phyloP scores from a whole-genome alignment of 1,140 invertebrate species.

The Rhopalosiphum padi region DNA sequence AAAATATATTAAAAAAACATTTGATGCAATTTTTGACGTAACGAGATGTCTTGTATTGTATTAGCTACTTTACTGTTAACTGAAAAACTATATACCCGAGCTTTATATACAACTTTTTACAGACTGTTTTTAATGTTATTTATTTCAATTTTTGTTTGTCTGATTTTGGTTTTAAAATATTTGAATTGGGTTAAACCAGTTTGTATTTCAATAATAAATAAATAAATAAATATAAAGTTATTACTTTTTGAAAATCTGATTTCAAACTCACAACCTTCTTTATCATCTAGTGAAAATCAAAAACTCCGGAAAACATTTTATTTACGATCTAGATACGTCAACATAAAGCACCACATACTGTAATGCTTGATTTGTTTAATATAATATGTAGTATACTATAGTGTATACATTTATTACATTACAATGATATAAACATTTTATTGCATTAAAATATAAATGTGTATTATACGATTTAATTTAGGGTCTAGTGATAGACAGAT shows the following conservation, averaged over 20 bases:
- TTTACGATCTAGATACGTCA: background rate
- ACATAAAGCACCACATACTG: background rate
- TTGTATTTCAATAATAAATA: background rate
- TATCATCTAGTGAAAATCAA: too few species aligned
- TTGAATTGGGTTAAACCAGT: background rate
- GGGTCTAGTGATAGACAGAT: slow-evolving; percentile 65
- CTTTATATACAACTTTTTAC: background rate
- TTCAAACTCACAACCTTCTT: background rate
- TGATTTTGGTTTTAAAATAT: background rate
- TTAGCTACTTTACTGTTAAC: background rate
- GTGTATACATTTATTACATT: background rate
- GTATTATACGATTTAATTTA: slow-evolving; percentile 61
- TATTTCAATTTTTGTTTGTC: background rate
- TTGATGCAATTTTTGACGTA: background rate
- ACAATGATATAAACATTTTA: background rate
- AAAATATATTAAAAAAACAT: background rate
- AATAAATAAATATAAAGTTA: background rate
- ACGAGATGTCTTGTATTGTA: background rate
- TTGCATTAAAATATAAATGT: background rate
- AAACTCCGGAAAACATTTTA: background rate
- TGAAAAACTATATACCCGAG: background rate
- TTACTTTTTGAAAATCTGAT: background rate
- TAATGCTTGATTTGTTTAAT: background rate
- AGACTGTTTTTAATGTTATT: background rate
- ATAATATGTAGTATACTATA: background rate